Base-by-base conservation (phyloP, 1,140 invertebrate genomes). In the Ruditapes philippinarum region DNA sequence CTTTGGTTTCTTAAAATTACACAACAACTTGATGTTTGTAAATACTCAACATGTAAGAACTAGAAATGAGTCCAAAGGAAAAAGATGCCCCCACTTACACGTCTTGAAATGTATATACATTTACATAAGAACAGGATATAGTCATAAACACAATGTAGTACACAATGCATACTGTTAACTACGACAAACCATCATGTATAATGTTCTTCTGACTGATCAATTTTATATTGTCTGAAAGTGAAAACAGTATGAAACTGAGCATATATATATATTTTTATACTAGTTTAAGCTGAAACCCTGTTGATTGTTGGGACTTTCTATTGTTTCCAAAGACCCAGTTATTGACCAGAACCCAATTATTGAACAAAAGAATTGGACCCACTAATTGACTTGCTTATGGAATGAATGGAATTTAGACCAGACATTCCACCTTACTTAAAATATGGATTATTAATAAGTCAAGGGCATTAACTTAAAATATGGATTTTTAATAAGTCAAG, bases 401-500 rank as follows among this genome's bases (percentile, higher is more conserved):
- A 57, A 57, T 57, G 51, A 57, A 57, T 57, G 51, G 51, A 57
- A 57, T 57, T 57, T 57, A 57, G 51, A 57, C 51, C 51, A 57
- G 51, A 57, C 51, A 57, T 57, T 57, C 51, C 51, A 57, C 51
- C 51, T 57, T 57, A 57, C 51, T 57, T 57, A 57, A 57, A 57
- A 57, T 57, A 57, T 57, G 51, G 51, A 57, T 57, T 57, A 57
- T 57, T 57, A 57, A 57, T 57, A 57, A 57, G 51, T 57, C 51
- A 57, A 57, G 51, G 51, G 51, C 51, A 57, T 57, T 57, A 57
- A 57, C 51, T 57, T 57, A 57, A 57, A 57, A 57, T 57, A 57
- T n/a, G 51, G 51, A 57, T 57, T 57, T 57, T 57, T 57, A 57
- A 57, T 57, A 57, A 57, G 51, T 57, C 51, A 57, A 57, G 51